Conservation (phyloP, 2,888 invertebrate genomes). For the Morpho achilles region DNA sequence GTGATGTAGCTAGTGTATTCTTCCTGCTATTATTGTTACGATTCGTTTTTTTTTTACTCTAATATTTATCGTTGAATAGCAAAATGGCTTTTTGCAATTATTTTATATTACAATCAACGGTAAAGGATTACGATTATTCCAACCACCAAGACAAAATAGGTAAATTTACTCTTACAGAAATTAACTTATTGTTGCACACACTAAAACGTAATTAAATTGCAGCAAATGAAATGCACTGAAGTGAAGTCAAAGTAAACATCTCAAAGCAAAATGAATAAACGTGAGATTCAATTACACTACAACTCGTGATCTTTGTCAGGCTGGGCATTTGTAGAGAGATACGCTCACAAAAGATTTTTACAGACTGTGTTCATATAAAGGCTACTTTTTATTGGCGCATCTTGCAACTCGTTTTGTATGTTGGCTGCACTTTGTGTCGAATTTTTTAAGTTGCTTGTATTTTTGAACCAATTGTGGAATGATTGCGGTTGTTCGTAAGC, state of each 20-base stretch:
- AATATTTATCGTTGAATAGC: no score
- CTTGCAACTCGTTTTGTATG: slow-evolving; percentile 2
- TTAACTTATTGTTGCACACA: not conserved
- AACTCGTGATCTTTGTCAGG: not conserved
- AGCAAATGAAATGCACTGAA: not conserved
- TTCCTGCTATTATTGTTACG: no score
- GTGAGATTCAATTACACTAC: not conserved
- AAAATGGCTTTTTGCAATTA: no score
- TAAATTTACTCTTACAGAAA: no score
- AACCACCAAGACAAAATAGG: no score
- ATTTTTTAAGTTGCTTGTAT: not conserved
- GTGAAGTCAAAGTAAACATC: not conserved
- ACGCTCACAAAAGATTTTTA: slow-evolving; percentile 2
- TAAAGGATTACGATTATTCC: no score
- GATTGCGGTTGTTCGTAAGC: not conserved
- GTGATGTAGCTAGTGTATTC: no score
- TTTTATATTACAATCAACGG: no score
- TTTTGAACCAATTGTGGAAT: not conserved
- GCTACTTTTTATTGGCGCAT: slow-evolving; percentile 9
- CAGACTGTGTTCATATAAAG: slow-evolving; percentile 9
- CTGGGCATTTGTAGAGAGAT: slow-evolving; percentile 6
- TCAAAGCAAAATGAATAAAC: not conserved
- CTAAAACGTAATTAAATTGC: not conserved
- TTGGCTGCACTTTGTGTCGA: slow-evolving; percentile 1
- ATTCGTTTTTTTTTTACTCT: no score